phyloP scores from a whole-genome alignment of 2,888 invertebrate genomes.

The Megaustenia siamemsis region DNA sequence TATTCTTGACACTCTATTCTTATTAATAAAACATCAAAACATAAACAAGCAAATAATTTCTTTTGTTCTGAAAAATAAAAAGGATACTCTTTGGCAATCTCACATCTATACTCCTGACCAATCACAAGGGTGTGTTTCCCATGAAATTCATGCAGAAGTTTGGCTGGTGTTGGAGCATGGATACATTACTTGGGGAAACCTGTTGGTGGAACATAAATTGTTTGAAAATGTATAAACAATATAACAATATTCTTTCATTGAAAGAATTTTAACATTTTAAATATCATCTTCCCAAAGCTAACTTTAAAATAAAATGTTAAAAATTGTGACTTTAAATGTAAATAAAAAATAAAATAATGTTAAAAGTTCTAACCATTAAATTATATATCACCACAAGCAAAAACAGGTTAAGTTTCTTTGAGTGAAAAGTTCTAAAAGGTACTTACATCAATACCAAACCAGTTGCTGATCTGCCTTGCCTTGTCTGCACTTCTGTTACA shows the following conservation, averaged over 20 bases:
- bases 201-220: slow-evolving; percentile 55
- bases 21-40: neutral
- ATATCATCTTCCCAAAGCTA: no score
- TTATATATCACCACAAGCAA: no score
- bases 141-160: slow-evolving; percentile 75
- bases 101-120: slow-evolving; percentile 77
- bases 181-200: slow-evolving; percentile 78
- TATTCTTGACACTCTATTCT: neutral
- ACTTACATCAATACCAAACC: slow-evolving; percentile 75
- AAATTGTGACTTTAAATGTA: no score
- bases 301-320: no score
- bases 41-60: neutral
- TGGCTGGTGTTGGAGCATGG: slow-evolving; percentile 78
- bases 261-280: no score
- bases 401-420: no score
- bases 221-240: neutral
- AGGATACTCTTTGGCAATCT: slow-evolving; percentile 80
- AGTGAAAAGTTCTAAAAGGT: neutral
- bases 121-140: slow-evolving; percentile 78
- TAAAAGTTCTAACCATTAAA: no score
- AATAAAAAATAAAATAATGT: no score
- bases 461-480: slow-evolving; percentile 74
- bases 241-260: no score
- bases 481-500: slow-evolving; percentile 76
- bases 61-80: slow-evolving; percentile 53